Evolutionary conservation across 1,140 invertebrate species (phyloP).

Genomic region (Leptestheria dahalacensis): DNA sequence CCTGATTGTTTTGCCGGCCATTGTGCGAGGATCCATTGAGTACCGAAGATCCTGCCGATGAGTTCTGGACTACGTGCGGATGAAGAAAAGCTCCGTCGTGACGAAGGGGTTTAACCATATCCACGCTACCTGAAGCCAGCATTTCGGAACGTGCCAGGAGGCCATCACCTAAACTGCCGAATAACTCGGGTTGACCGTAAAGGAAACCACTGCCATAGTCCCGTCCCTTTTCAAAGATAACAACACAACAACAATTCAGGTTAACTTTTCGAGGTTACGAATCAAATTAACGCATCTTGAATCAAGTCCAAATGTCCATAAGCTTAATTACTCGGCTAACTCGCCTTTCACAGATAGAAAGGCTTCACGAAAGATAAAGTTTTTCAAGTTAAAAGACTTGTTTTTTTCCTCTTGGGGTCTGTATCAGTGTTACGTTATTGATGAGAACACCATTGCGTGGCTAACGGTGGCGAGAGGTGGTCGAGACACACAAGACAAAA

Average conservation of each 20-base stretch:
- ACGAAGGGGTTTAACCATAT: slow-evolving; percentile 8
- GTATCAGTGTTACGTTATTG: too few species aligned
- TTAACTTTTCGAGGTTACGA: too few species aligned
- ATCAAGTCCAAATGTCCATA: background rate
- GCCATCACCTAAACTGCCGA: slow-evolving; percentile 10
- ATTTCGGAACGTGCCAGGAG: slow-evolving; percentile 5
- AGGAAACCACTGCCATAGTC: slow-evolving; percentile 14
- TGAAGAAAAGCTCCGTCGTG: slow-evolving; percentile 10
- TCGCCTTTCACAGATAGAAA: too few species aligned
- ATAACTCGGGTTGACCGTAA: slow-evolving; percentile 13
- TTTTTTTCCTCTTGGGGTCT: too few species aligned
- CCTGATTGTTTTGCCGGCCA: slow-evolving; percentile 11
- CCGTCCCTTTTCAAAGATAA: background rate
- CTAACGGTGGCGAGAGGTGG: too few species aligned
- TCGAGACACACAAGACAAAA: too few species aligned
- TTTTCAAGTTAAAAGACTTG: too few species aligned
- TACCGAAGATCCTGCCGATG: background rate
- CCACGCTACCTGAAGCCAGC: slow-evolving; percentile 3
- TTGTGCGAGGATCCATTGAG: background rate
- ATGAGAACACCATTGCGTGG: too few species aligned
- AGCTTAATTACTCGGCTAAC: too few species aligned
- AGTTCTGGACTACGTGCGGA: slow-evolving; percentile 4
- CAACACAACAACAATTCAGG: background rate
- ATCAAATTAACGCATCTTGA: too few species aligned
- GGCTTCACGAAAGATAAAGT: too few species aligned